Evolutionary conservation across 2,113 vertebrate species (phyloP), one percentile per base, ranked within the genome.

Genomic region (Paratilapia polleni): DNA sequence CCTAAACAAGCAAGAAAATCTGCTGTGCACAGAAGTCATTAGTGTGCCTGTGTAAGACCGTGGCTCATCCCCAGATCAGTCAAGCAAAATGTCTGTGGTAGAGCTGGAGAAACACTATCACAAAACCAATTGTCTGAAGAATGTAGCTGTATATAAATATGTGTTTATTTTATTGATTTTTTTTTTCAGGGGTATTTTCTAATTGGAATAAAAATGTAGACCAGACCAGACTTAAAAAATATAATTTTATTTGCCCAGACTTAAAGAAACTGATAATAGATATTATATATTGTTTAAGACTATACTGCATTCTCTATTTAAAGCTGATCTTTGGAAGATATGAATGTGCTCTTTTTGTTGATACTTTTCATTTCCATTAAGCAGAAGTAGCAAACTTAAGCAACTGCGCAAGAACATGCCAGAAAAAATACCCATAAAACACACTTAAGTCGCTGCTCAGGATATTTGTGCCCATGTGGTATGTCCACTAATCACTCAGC

Each of bases 1-100:
- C 26, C 2, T 52, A 88, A 84, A 88, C 76, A 78, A 84, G 81
- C 79, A 82, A n/a, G 24, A 49, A 66, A 78, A 75, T 62, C 43
- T 76, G 80, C 43, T 49, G 19, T 19, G 73, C 68, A 83, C 63
- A 64, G 28, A 24, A 83, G 75, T 19, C 1, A 5, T 63, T 34
- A 22, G 24, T 66, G 66, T 20, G 26, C 14, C 52, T 60, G 11
- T 82, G 60, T 52, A 52, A 66, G 56, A 31, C 66, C 1, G 15
- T 52, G 43, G 66, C 19, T 81, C 26, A 43, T 31, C 43, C 61
- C 17, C 49, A 57, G 31, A 43, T 77, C 84, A 61, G 28, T 84
- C 64, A 57, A 86, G 70, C 26, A 61, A 83, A 75, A 58, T 24
- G 49, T 64, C 38, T 56, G 12, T 4, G 5, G 26, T 56, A 4